Evolutionary conservation across 1,140 invertebrate species (phyloP).

Genomic region (Trachymyrmex cornetzi): DNA sequence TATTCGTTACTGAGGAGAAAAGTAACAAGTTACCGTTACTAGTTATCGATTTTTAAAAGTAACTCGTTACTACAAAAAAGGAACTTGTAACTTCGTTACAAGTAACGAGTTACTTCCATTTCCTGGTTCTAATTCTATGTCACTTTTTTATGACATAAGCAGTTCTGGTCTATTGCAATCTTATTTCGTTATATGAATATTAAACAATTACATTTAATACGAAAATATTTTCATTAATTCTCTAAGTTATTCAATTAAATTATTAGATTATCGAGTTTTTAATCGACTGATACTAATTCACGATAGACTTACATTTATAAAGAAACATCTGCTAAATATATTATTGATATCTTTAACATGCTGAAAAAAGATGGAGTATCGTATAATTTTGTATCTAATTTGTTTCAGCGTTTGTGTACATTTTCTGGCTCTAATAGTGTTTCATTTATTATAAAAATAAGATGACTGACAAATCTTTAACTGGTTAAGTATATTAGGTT

Average conservation of each 20-base stretch:
- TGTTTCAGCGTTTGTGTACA: slow-evolving; percentile 51
- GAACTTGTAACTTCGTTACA: too few species aligned
- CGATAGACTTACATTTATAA: background rate
- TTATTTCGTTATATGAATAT: background rate
- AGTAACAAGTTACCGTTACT: too few species aligned
- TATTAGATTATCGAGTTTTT: background rate
- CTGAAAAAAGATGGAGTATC: background rate
- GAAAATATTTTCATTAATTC: background rate
- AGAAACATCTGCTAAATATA: background rate
- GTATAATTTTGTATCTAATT: slow-evolving; percentile 51
- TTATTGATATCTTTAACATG: slow-evolving; percentile 1
- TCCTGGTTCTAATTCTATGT: background rate
- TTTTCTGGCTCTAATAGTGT: slow-evolving; percentile 51
- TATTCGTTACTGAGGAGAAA: too few species aligned
- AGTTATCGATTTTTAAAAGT: too few species aligned
- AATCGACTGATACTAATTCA: background rate
- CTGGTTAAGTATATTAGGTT: slow-evolving; percentile 45
- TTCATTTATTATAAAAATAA: slow-evolving; percentile 54
- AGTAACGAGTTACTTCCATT: too few species aligned
- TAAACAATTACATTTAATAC: background rate
- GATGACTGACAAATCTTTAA: slow-evolving; percentile 45
- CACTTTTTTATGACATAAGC: background rate
- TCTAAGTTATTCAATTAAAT: background rate
- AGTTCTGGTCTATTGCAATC: background rate
- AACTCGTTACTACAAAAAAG: too few species aligned